Base-by-base conservation (phyloP, 2,797 vertebrate species). In the Eulemur coronatus region DNA sequence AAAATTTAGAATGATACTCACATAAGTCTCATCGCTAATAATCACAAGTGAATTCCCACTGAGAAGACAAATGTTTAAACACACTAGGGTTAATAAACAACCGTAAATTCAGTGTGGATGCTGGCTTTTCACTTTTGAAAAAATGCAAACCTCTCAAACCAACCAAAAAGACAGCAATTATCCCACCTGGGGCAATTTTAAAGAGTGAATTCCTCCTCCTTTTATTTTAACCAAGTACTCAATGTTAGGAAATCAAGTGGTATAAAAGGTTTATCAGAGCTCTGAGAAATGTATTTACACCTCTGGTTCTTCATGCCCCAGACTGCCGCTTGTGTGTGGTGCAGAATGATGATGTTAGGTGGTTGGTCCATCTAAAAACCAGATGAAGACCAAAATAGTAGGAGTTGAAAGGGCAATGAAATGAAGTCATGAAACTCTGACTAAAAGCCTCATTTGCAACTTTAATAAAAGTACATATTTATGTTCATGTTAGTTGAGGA, bases 1-100 rank as follows among this genome's bases (percentile, higher is more conserved):
- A 98, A 98, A 98, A 98, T 96, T 98, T 98, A 96, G 89, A 98
- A 93, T 95, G 97, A 98, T 97, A 92, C 79, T 79, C 96, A 95
- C 96, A 70, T 95, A 41, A 50, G 96, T 97, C 93, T 98, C 97
- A 97, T 84, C 81, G 30, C 89, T 97, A 94, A 96, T 96, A 96
- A 95, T 93, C 79, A 95, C 67, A 72, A 82, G 70, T 82, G 95
- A 96, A 80, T 97, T 98, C 97, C 97, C 95, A 97, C 90, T 94
- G 95, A 61, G 95, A 98, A 93, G 95, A 96, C 97, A 98, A 98
- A 98, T 97, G 93, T 46, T 92, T 97, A 97, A 97, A 97, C 96
- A 97, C 85, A 97, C 90, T 80, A 94, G 87, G 92, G 91, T 97
- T 97, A 93, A 97, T 95, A 98, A 95, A 98, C 87, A 96, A 97